Conservation (phyloP, 2,113 vertebrate genomes). For the Choloepus hoffmanni region DNA sequence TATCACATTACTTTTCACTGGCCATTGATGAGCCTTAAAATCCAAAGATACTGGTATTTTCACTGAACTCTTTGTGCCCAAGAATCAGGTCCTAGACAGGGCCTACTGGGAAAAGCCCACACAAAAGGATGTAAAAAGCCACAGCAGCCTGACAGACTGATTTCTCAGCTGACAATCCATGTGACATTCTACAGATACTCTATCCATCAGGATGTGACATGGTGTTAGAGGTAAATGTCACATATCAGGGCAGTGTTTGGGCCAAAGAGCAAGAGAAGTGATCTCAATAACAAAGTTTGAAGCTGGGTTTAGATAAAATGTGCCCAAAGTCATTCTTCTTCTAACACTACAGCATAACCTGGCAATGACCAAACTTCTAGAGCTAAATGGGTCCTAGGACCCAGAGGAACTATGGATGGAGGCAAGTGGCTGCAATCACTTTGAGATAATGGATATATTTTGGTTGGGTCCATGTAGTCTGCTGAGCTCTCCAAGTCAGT, state of each 20-base stretch:
- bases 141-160: not conserved
- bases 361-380: conserved; percentile 12
- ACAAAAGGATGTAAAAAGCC: conserved; percentile 31
- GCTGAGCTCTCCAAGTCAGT: not conserved
- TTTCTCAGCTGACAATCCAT: conserved; percentile 48
- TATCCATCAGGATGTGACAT: conserved; percentile 54
- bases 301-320: not conserved
- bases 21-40: not conserved
- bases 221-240: conserved; percentile 63
- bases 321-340: not conserved
- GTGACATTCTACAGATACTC: conserved; percentile 43
- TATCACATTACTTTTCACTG: not conserved
- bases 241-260: conserved; percentile 34
- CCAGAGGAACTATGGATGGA: not conserved
- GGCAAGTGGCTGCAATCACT: not conserved
- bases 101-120: not conserved
- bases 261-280: conserved; percentile 56
- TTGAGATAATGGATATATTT: not conserved
- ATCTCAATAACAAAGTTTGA: conserved; percentile 20
- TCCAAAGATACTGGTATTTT: not conserved
- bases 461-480: not conserved
- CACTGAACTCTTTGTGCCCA: not conserved
- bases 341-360: not conserved
- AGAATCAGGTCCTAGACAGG: not conserved
- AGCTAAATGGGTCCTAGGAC: not conserved